These are phyloP conservation scores for Epinephelus lanceolatus DNA, from an alignment of 2,113 vertebrate species.

Conservation along the genomic window DNA sequence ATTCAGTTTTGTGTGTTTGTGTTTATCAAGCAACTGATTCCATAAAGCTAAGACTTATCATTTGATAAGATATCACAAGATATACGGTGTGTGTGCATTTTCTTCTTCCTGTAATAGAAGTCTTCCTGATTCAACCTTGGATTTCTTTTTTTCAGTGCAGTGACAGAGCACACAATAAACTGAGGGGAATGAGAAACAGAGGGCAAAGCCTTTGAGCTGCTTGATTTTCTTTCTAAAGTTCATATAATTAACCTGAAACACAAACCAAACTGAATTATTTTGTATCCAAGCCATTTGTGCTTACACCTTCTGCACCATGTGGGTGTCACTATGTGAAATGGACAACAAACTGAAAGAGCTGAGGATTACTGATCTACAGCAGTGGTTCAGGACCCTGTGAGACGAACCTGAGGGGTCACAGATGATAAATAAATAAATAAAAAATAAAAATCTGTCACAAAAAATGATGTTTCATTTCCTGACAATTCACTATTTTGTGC, in stretches of 20 bases:
- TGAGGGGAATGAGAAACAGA: neutral
- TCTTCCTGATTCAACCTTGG: constrained; percentile 25
- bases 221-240: neutral
- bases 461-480: neutral
- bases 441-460: neutral
- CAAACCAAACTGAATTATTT: neutral
- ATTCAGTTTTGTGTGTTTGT: constrained; percentile 26
- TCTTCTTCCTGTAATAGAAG: constrained; percentile 14
- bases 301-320: neutral
- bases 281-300: neutral
- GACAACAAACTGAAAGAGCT: neutral
- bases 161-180: neutral
- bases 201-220: neutral
- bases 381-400: too few species aligned
- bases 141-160: constrained; percentile 2
- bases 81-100: constrained; percentile 25
- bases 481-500: neutral
- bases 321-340: neutral
- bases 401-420: neutral
- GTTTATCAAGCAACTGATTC: constrained; percentile 49
- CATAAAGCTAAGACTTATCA: constrained; percentile 20
- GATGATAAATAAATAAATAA: neutral
- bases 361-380: neutral
- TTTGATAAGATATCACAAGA: constrained; percentile 44
- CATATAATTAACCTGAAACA: constrained; percentile 14